These are phyloP conservation scores for Tenthredo distinguenda DNA, from an alignment of 2,888 invertebrate species.

Conservation along the genomic window DNA sequence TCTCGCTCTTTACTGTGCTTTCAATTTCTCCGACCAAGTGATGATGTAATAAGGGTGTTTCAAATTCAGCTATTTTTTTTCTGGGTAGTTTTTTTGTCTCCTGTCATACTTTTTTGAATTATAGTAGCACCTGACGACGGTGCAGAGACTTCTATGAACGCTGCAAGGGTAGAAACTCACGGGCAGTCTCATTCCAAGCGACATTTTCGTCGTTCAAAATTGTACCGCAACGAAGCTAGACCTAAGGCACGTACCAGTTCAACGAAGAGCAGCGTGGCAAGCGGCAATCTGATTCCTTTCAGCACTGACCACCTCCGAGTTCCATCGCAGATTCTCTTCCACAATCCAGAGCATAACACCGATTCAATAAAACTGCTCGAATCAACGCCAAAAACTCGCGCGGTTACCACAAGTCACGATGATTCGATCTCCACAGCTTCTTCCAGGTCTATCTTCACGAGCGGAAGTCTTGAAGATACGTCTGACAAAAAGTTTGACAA, in stretches of 20 bases:
- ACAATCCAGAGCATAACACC: neutral
- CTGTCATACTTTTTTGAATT: neutral
- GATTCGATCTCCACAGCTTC: slow-evolving; percentile 11
- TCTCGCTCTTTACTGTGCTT: neutral
- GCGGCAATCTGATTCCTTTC: neutral
- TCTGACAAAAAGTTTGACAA: neutral
- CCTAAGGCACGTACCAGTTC: slow-evolving; percentile 23
- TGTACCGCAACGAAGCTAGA: slow-evolving; percentile 32
- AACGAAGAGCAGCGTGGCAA: neutral
- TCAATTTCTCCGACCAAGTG: neutral
- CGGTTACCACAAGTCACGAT: neutral
- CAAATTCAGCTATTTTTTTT: neutral
- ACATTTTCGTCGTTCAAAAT: slow-evolving; percentile 27
- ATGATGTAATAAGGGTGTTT: neutral
- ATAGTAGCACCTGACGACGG: neutral
- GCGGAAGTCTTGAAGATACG: neutral
- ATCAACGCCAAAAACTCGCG: neutral
- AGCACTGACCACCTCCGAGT: neutral
- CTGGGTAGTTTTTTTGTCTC: neutral
- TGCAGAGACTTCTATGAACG: neutral
- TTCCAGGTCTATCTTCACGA: neutral
- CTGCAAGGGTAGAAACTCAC: neutral
- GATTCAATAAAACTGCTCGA: neutral
- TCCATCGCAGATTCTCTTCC: neutral
- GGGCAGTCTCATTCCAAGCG: slow-evolving; percentile 27